Evolutionary conservation across 37 sponge, comb jelly and placozoan species (phyloP), one percentile per base, ranked within the genome.

Genomic region (Cladorhizidae sp.): DNA sequence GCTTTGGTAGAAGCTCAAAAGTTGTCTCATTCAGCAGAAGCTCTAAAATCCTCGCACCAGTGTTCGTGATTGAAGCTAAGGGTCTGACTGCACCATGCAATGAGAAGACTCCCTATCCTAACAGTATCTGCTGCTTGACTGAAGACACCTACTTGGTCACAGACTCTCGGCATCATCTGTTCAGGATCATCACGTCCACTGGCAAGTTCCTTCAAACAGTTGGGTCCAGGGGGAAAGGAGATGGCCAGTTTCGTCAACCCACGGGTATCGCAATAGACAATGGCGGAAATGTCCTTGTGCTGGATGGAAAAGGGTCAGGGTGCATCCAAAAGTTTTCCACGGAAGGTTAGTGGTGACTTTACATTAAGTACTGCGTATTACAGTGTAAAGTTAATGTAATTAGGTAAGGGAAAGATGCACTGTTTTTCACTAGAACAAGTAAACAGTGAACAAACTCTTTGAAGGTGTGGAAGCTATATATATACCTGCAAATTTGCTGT

Each of bases 271-370:
- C 79, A n/a, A 25, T 32, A 0, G 74, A 85, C 41, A 33, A 3
- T 3, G n/a, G 5, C 12, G 86, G 86, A 15, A 71, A 78, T 29
- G 72, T 85, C 11, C 41, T 72, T 0, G 73, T 85, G 21, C 25
- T 41, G 22, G 86, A 85, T 69, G 29, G 33, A 20, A 51, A 74
- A 11, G 23, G 11, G 40, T 42, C 69, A 14, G 73, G 56, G 5
- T 7, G 79, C n/a, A 20, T 85, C 1, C 79, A 76, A 54, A 85
- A 79, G 36, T 85, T 76, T 42, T 72, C 86, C 38, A n/a, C 25
- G 12, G 42, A 23, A 51, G 86, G 86, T 85, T n/a, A 42, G 68
- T 35, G 35, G 69, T 37, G 37, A 7, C 26, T 26, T 59, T 26
- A 59, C 5, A 17, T 7, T 68, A 61, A 61, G n/a, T n/a, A n/a